Evolutionary conservation across 2,888 invertebrate genomes (phyloP).

Genomic region (Ypsolopha scabrella): DNA sequence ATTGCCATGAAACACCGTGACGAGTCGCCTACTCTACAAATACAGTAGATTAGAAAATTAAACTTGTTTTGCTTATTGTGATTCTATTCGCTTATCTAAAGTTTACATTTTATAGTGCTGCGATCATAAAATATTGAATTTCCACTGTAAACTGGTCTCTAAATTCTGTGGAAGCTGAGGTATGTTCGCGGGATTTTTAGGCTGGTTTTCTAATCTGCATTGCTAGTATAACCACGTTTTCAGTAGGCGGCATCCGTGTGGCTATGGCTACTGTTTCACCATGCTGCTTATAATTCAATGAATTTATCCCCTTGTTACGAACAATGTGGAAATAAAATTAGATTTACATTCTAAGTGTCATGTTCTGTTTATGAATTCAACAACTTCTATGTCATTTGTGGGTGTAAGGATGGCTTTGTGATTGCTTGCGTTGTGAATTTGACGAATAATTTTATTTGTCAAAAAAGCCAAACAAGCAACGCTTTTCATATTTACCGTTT

Average conservation of each 20-base stretch:
- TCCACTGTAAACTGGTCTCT: slow-evolving; percentile 10
- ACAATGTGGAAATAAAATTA: background rate
- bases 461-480: too few species aligned
- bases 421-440: too few species aligned
- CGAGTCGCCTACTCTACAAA: too few species aligned
- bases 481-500: too few species aligned
- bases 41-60: slow-evolving; percentile 10
- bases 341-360: background rate
- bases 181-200: background rate
- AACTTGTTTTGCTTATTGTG: slow-evolving; percentile 18
- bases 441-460: too few species aligned
- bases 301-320: slow-evolving; percentile 18
- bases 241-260: slow-evolving; percentile 43
- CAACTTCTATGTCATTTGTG: too few species aligned
- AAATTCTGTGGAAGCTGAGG: background rate
- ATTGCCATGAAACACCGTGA: too few species aligned
- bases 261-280: slow-evolving; percentile 46
- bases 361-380: too few species aligned
- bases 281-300: slow-evolving; percentile 46
- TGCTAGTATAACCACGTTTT: slow-evolving; percentile 47
- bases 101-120: slow-evolving; percentile 39
- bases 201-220: slow-evolving; percentile 16
- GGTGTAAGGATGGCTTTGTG: too few species aligned
- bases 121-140: slow-evolving; percentile 32
- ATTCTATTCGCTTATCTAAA: slow-evolving; percentile 26